Percentiles rank a stretch among this genome's conserved stretches.
Evolutionary conservation across 2,797 vertebrate species (phyloP).

Genomic region (Cirrhinus mrigala): DNA sequence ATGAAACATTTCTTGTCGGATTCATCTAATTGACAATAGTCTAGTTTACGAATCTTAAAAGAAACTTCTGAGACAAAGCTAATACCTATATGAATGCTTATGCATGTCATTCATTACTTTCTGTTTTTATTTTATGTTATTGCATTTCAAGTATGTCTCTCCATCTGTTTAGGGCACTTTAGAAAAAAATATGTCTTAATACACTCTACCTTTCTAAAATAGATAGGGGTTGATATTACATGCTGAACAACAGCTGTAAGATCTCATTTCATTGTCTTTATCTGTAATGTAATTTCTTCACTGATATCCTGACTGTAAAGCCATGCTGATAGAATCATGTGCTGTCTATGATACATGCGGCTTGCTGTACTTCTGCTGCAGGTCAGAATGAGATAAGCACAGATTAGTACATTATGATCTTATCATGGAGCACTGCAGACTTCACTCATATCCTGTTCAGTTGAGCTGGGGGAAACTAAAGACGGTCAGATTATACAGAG

Average conservation of each 20-base stretch:
- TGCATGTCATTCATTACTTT: background rate
- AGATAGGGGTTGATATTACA: background rate
- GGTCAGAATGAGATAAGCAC: slow-evolving; percentile 22
- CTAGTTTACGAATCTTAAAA: no score
- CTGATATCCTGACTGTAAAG: background rate
- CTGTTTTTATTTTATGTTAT: background rate
- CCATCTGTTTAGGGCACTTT: background rate
- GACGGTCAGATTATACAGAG: background rate
- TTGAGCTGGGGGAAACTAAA: background rate
- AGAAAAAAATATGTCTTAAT: background rate
- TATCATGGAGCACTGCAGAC: slow-evolving; percentile 6
- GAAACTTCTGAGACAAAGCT: background rate
- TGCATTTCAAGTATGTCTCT: background rate
- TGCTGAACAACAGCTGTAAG: background rate
- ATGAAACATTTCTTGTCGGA: background rate
- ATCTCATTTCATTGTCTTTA: background rate
- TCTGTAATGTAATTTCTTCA: slow-evolving; percentile 7
- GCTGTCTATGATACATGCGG: background rate
- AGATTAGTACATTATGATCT: slow-evolving; percentile 14
- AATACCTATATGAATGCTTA: background rate
- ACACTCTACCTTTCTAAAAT: background rate
- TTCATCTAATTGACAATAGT: background rate
- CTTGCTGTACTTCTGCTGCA: background rate
- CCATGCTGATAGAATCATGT: background rate
- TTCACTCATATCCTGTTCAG: slow-evolving; percentile 1